Percentiles rank a stretch among this genome's conserved stretches.
Evolutionary conservation across 2,888 invertebrate genomes (phyloP).

Genomic region (Melitaea athalia): DNA sequence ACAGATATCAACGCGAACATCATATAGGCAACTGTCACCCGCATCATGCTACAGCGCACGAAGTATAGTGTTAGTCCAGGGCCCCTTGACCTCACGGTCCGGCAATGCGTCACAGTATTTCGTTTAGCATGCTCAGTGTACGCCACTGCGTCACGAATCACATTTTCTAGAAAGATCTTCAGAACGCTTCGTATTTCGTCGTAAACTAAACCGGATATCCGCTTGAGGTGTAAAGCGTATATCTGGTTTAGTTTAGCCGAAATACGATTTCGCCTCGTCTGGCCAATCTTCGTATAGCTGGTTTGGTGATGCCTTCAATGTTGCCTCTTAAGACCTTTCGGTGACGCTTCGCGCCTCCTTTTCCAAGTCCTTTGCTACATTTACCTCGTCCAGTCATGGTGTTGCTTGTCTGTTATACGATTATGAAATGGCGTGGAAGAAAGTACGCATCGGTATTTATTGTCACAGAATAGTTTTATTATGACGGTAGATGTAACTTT

Average conservation of each 20-base stretch:
- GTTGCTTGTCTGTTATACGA: neutral
- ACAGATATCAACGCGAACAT: no score
- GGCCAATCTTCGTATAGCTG: slow-evolving; percentile 89
- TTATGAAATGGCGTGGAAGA: slow-evolving; percentile 4
- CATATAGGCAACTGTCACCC: no score
- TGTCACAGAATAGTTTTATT: neutral
- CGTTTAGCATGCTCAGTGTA: slow-evolving; percentile 94
- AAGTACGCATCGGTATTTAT: slow-evolving; percentile 10
- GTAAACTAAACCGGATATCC: slow-evolving; percentile 89
- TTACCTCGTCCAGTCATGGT: slow-evolving; percentile 91
- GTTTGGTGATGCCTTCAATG: slow-evolving; percentile 90
- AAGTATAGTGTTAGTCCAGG: no score
- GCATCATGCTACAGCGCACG: no score
- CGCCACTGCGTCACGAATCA: slow-evolving; percentile 92
- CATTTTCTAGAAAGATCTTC: slow-evolving; percentile 91
- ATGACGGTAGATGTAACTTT: slow-evolving; percentile 6
- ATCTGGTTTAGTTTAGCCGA: no score
- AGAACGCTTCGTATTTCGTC: slow-evolving; percentile 90
- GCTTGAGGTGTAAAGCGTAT: no score
- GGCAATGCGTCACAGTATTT: slow-evolving; percentile 93
- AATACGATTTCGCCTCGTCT: slow-evolving; percentile 86
- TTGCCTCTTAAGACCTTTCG: slow-evolving; percentile 90
- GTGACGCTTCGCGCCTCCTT: slow-evolving; percentile 92
- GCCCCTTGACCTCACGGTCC: no score
- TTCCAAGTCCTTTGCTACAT: slow-evolving; percentile 90